Base-by-base conservation (phyloP, 2,797 vertebrate genomes). In the Amazona finschi region DNA sequence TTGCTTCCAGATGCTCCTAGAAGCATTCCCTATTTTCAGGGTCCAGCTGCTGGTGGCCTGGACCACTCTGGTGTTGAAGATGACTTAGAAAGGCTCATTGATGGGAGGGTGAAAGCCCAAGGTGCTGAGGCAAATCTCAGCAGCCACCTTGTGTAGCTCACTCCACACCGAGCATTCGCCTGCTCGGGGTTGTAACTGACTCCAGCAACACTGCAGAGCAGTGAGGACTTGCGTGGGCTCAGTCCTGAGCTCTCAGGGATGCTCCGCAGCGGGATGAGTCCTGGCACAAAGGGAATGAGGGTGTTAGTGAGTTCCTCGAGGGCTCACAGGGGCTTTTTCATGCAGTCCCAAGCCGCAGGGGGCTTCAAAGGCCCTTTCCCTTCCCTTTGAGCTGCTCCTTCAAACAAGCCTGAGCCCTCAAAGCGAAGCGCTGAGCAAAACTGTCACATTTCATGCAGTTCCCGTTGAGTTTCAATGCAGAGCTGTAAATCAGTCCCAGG, bases 341-440 rank as follows among this genome's bases (percentile, higher is more conserved):
- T 76, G 69, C 75, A 83, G 80, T 93, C 81, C 74, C 89, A 78
- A 79, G 43, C 89, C 8, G 0, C 6, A 1, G 85, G 89, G 80
- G 91, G 61, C 80, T 93, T 96, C 93, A 95, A 91, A 97, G 83
- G 49, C 36, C 71, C 61, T n/a, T 80, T 93, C 7, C 27, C 57
- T 84, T 90, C 94, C 77, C 93, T 96, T 96, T 96, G 95, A 96
- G 94, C 66, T 69, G 44, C 93, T 78, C 2, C 36, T 95, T 97
- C 95, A 97, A 94, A 96, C 22, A 27, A 85, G 36, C 55, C 27
- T 38, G 46, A 78, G 73, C 75, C 44, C 87, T 95, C 91, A 95
- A 94, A 97, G 94, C 5, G 9, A 38, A 87, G 55, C 2, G 1
- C 72, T 0, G 52, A 92, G 93, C 55, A 43, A 74, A 94, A 89